These are phyloP conservation scores for Tetrapedia diversipes DNA, from an alignment of 2,888 invertebrate genomes.

Conservation along the genomic window DNA sequence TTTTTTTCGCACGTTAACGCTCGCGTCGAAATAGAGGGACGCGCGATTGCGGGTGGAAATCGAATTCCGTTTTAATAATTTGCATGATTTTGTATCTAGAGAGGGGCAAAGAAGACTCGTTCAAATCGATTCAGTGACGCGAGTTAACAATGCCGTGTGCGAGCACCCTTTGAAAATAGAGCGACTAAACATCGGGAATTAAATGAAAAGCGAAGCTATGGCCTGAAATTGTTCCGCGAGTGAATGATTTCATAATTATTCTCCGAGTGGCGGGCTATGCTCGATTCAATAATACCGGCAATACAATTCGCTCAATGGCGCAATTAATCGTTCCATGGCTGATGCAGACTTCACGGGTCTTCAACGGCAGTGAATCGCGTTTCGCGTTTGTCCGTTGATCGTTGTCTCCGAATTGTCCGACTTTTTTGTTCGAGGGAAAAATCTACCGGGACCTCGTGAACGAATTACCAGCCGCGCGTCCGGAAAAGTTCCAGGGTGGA, in stretches of 20 bases:
- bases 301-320: conserved; percentile 53
- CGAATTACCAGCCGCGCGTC: not conserved
- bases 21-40: too few relatives aligned
- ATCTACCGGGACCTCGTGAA: not conserved
- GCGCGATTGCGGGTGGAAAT: not conserved
- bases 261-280: conserved; percentile 49
- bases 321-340: conserved; percentile 51
- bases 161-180: conserved; percentile 59
- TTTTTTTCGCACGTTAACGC: not conserved
- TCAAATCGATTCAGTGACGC: conserved; percentile 48
- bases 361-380: conserved; percentile 6
- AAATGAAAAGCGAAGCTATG: conserved; percentile 55
- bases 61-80: conserved; percentile 34
- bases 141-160: conserved; percentile 47
- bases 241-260: conserved; percentile 66
- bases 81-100: conserved; percentile 35
- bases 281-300: conserved; percentile 53
- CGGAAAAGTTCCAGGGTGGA: not conserved
- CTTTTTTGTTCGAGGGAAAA: not conserved
- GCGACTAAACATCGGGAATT: conserved; percentile 54
- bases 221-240: conserved; percentile 58
- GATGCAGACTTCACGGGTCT: conserved; percentile 21
- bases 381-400: not conserved
- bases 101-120: conserved; percentile 7
- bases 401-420: not conserved